A percentile compares a stretch with the other conserved stretches of the same genome.
Evolutionary conservation across 2,113 vertebrate species (phyloP).

Genomic region (Eurypyga helias): DNA sequence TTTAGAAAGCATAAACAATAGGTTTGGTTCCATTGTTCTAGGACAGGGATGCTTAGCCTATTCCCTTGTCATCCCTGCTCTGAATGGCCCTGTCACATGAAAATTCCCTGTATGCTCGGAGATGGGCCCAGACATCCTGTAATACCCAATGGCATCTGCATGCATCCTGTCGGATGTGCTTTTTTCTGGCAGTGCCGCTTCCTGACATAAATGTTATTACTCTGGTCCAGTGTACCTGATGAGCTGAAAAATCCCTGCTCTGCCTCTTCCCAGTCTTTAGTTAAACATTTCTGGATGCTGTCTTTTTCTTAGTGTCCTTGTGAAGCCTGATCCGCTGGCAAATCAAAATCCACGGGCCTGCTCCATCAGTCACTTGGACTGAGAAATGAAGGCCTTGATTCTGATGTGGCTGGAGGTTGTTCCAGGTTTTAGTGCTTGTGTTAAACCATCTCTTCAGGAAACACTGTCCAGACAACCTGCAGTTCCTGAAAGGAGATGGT

Average conservation of each 20-base stretch:
- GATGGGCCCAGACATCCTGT: not conserved
- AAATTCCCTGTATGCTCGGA: not conserved
- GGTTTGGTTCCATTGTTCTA: not conserved
- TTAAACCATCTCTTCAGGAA: not conserved
- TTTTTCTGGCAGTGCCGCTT: not conserved
- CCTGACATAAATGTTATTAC: not conserved
- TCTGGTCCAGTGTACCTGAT: not conserved
- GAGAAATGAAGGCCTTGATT: not conserved
- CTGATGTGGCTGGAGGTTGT: not conserved
- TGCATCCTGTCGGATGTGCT: not conserved
- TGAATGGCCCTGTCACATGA: rapidly evolving
- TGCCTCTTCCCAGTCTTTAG: not conserved
- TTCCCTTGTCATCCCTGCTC: not conserved
- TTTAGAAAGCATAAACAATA: not conserved
- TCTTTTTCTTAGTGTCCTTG: not conserved
- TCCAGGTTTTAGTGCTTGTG: not conserved
- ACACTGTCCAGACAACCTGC: not conserved
- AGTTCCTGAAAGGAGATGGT: not conserved
- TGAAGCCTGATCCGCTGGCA: not conserved
- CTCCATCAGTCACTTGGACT: not conserved
- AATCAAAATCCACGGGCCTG: too few relatives aligned
- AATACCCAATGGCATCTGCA: not conserved
- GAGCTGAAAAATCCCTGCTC: not conserved
- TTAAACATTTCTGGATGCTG: not conserved
- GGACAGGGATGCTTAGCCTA: not conserved